Evolutionary conservation across 2,888 invertebrate genomes (phyloP).

Genomic region (Drosophila affinis): DNA sequence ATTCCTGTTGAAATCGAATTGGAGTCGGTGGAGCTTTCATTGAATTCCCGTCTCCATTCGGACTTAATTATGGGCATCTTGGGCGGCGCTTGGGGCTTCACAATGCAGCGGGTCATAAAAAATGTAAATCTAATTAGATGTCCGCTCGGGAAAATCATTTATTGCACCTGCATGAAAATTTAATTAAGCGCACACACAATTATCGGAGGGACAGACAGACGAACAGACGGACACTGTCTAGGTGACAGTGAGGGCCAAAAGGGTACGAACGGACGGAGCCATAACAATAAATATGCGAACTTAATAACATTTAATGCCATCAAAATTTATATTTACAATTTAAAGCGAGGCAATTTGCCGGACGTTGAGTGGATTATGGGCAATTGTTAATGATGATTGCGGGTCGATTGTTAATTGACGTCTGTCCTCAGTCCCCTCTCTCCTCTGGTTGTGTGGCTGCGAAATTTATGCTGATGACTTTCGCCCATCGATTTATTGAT

Average conservation of each 20-base stretch:
- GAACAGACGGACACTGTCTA: not conserved
- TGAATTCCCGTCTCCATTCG: not conserved
- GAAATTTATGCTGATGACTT: constrained; percentile 74
- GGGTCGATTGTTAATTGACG: constrained; percentile 74
- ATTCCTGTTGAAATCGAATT: not conserved
- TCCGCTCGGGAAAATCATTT: constrained; percentile 65
- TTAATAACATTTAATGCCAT: constrained; percentile 75
- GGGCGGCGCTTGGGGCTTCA: constrained; percentile 26
- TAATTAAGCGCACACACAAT: constrained; percentile 74
- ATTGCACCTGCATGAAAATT: constrained; percentile 79
- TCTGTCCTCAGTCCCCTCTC: not conserved
- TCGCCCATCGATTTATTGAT: constrained; percentile 74
- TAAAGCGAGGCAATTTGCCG: constrained; percentile 71
- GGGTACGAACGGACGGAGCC: constrained; percentile 10
- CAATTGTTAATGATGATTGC: constrained; percentile 75
- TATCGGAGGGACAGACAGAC: constrained; percentile 41
- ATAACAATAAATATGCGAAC: constrained; percentile 50
- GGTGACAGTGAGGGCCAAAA: constrained; percentile 3
- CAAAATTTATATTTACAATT: constrained; percentile 75
- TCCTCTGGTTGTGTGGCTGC: constrained; percentile 41
- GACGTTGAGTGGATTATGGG: constrained; percentile 73
- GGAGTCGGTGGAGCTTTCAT: not conserved
- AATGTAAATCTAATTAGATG: constrained; percentile 73
- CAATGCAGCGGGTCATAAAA: constrained; percentile 44
- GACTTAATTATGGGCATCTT: constrained; percentile 40